Evolutionary conservation across 2,888 invertebrate species (phyloP), one percentile per base, ranked within the genome.

Genomic region (Ypsolopha sequella): DNA sequence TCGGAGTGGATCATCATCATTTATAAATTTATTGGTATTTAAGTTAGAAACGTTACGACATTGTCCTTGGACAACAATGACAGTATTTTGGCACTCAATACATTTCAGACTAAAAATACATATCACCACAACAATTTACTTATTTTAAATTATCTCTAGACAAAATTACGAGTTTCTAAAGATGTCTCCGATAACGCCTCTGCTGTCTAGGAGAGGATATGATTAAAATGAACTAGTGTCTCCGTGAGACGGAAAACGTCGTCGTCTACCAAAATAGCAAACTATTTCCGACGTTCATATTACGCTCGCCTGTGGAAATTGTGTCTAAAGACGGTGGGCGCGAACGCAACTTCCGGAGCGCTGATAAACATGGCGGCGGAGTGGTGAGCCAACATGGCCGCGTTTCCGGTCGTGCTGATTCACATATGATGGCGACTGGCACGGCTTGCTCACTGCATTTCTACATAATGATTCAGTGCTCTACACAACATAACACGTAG

Each of bases 391-490:
- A 84, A 84, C 79, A 85, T 85, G 84, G 82, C 84, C 79, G 65
- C 68, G 81, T 75, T 82, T 85, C 85, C 85, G 85, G 81, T 70
- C 73, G 73, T 65, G 81, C 76, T 85, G 85, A 86, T 77, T 86
- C 85, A 85, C 80, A 74, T 71, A 63, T 70, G 70, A 73, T 73
- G 70, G 68, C 69, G 68, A 68, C 70, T 70, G 70, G 66, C 70
- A 72, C 70, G 77, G 73, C 70, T 81, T 76, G 79, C 80, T 81
- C 79, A 73, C 67, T 80, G 79, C 84, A 84, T 85, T 80, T 80
- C 80, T 84, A 70, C 68, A 68, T 66, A 68, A 70, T 86, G 86
- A 84, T 79, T 86, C 86, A 86, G 74, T 67, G 65, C 43, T 34
- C 77, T 76, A 80, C 76, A 78, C 74, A 79, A 78, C 76, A 78